These are phyloP conservation scores for Drosophila anomelani DNA, from an alignment of 2,888 invertebrate genomes.

Conservation along the genomic window DNA sequence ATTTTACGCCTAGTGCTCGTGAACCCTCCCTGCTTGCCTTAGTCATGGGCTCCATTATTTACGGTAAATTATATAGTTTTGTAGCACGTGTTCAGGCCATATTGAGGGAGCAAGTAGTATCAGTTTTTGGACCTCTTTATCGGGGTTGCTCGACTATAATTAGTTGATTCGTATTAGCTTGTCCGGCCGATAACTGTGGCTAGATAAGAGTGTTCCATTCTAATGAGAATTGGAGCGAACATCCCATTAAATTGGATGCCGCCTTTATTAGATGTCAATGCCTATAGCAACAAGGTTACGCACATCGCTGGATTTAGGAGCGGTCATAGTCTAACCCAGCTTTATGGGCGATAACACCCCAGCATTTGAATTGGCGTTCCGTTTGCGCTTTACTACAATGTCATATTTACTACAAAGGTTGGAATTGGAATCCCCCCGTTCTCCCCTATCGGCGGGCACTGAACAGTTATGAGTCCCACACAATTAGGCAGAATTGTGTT, in stretches of 20 bases:
- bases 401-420: slow-evolving; percentile 6
- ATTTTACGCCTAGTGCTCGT: not conserved
- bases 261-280: slow-evolving; percentile 38
- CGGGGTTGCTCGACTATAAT: slow-evolving; percentile 22
- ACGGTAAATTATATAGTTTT: slow-evolving; percentile 47
- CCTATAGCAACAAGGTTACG: slow-evolving; percentile 28
- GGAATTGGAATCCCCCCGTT: not conserved
- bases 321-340: slow-evolving; percentile 12
- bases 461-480: not conserved
- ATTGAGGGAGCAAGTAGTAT: slow-evolving; percentile 24
- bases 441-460: not conserved
- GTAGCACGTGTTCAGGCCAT: slow-evolving; percentile 55
- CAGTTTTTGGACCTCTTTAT: slow-evolving; percentile 7
- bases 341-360: slow-evolving; percentile 1
- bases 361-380: not conserved
- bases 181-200: slow-evolving; percentile 10
- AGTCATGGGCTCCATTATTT: slow-evolving; percentile 35
- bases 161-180: slow-evolving; percentile 29
- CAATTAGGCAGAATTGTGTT: slow-evolving; percentile 15
- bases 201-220: slow-evolving; percentile 9
- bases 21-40: slow-evolving; percentile 18
- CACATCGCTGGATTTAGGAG: slow-evolving; percentile 25
- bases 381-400: slow-evolving; percentile 3
- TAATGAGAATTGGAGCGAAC: slow-evolving; percentile 35
- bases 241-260: slow-evolving; percentile 30